Evolutionary conservation across 2,797 vertebrate genomes (phyloP).

Genomic region (Knipowitschia caucasica): DNA sequence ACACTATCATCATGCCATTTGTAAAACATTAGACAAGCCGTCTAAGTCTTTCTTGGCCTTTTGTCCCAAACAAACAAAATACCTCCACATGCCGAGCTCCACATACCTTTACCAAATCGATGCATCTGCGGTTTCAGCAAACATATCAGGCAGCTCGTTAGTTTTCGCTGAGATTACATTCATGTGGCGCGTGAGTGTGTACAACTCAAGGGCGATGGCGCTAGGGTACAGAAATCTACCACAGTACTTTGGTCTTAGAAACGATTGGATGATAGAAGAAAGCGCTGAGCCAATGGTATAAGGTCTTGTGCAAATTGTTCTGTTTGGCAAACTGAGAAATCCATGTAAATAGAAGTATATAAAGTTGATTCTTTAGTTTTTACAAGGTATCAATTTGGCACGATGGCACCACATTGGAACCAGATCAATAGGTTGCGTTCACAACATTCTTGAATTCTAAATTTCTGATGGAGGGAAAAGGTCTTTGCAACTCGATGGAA

Average conservation of each 20-base stretch:
- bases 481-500: too few species aligned
- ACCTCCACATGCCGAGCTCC: too few species aligned
- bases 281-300: conserved; percentile 60
- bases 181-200: conserved; percentile 58
- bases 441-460: background rate
- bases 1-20: background rate
- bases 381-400: conserved; percentile 62
- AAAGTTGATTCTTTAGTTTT: conserved; percentile 56
- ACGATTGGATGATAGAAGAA: conserved; percentile 62
- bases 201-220: conserved; percentile 41
- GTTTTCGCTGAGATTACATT: conserved; percentile 71
- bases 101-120: background rate
- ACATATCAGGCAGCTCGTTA: conserved; percentile 30
- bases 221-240: conserved; percentile 61
- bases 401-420: conserved; percentile 71
- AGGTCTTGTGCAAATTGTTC: conserved; percentile 71
- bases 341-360: conserved; percentile 47
- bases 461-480: background rate
- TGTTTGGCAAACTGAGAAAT: conserved; percentile 59
- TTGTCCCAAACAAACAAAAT: too few species aligned
- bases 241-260: conserved; percentile 80
- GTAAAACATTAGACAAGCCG: background rate
- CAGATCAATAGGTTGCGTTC: conserved; percentile 40
- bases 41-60: too few species aligned
- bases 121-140: conserved; percentile 27